These are phyloP conservation scores for Spilogale gracilis DNA, from an alignment of 2,113 vertebrate genomes.

Conservation along the genomic window DNA sequence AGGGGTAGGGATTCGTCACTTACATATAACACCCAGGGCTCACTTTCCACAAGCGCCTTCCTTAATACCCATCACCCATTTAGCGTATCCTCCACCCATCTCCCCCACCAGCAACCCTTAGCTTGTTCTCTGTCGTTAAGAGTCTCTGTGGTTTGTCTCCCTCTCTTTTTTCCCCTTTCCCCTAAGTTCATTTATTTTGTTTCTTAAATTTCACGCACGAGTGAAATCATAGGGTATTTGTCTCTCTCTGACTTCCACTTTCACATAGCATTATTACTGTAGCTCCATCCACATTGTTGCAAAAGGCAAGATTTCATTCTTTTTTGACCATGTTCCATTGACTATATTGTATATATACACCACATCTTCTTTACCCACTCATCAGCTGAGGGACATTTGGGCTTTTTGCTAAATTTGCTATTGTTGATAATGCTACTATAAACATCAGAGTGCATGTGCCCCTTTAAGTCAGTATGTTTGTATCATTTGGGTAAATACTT, in stretches of 20 bases:
- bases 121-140: neutral
- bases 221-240: neutral
- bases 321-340: neutral
- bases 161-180: neutral
- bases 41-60: neutral
- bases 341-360: neutral
- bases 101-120: neutral
- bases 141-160: neutral
- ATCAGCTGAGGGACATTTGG: neutral
- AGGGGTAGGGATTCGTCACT: neutral
- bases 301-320: neutral
- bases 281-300: neutral
- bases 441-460: neutral
- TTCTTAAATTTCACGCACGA: neutral
- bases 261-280: neutral
- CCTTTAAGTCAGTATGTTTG: neutral
- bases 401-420: neutral
- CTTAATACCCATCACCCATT: neutral
- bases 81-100: neutral
- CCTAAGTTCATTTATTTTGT: neutral
- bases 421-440: neutral
- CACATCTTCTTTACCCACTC: neutral
- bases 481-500: neutral
- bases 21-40: neutral
- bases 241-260: neutral